Base-by-base conservation (phyloP, 2,888 invertebrate genomes). In the Phymatocera aterrima region DNA sequence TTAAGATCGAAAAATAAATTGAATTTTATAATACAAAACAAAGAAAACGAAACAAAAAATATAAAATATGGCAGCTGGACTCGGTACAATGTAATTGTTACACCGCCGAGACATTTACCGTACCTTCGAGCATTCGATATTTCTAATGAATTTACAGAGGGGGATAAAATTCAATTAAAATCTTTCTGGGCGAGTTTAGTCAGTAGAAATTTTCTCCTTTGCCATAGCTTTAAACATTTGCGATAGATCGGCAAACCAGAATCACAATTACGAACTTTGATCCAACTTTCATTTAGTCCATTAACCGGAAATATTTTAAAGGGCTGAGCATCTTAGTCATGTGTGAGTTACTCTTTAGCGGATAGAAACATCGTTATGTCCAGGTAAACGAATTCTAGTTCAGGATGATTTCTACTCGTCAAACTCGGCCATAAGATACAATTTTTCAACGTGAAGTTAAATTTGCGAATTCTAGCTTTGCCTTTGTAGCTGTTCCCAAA, bases 401-500 rank as follows among this genome's bases (percentile, higher is more conserved):
- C 37, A 34, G 34, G 37, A 37, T n/a, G 18, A 68, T 46, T 64
- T 72, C 72, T 34, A 10, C 2, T 72, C 72, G 5, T 24, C 4
- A 24, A 57, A 40, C 54, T 54, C 57, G n/a, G 40, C 60, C 51
- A 51, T 72, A n/a, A 18, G n/a, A 40, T 40, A 57, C 60, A 3
- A 24, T 24, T 68, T 43, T n/a, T 28, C 15, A 70, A 12, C 70
- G 6, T 18, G 12, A 24, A 43, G 24, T 24, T 12, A 3, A 61
- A 46, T 24, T 64, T 34, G 54, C 46, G 12, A 51, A 75, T 75
- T 80, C 83, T 64, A 88, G 72, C 79, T 84, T 77, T 82, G 85
- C 54, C 79, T 86, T 54, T 89, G 87, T 79, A 90, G 81, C 79
- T 89, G 83, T 78, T 90, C 90, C 90, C 90, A 90, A 81, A 90